phyloP scores from a whole-genome alignment of 2,113 vertebrate species.

The Mormyrus lacerda region DNA sequence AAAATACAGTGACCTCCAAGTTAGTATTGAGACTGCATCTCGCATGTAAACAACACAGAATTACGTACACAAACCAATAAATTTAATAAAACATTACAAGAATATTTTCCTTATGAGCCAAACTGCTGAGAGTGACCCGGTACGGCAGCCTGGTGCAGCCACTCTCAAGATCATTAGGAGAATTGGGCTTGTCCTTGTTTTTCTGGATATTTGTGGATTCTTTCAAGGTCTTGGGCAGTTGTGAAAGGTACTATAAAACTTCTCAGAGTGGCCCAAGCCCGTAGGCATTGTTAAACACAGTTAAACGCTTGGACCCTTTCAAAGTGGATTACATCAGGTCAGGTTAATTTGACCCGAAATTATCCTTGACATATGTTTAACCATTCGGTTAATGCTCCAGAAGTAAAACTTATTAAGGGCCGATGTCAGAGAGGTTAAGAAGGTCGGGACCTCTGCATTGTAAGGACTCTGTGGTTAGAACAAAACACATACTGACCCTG shows the following conservation, averaged over 20 bases:
- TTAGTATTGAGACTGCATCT: neutral
- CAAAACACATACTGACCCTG: conserved; percentile 32
- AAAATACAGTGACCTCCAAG: neutral
- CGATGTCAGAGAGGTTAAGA: conserved; percentile 51
- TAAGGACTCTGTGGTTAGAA: conserved; percentile 36
- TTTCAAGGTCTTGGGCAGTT: conserved; percentile 48
- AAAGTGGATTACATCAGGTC: conserved; percentile 73
- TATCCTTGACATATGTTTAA: conserved; percentile 74
- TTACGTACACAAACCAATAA: neutral
- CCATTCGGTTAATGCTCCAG: conserved; percentile 63
- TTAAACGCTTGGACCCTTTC: conserved; percentile 69
- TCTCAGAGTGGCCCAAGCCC: conserved; percentile 38
- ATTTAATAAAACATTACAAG: neutral
- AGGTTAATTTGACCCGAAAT: conserved; percentile 70
- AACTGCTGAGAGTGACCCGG: neutral
- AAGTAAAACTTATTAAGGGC: conserved; percentile 62
- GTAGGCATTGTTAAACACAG: conserved; percentile 58
- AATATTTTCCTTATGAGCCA: neutral
- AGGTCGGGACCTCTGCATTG: conserved; percentile 55
- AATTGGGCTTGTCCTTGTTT: neutral
- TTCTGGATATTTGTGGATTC: conserved; percentile 28
- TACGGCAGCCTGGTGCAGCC: neutral
- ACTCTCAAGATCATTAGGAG: neutral
- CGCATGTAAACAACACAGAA: neutral
- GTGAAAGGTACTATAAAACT: conserved; percentile 57